Evolutionary conservation across 2,113 vertebrate species (phyloP), one percentile per base, ranked within the genome.

Genomic region (Toxotes jaculatrix): DNA sequence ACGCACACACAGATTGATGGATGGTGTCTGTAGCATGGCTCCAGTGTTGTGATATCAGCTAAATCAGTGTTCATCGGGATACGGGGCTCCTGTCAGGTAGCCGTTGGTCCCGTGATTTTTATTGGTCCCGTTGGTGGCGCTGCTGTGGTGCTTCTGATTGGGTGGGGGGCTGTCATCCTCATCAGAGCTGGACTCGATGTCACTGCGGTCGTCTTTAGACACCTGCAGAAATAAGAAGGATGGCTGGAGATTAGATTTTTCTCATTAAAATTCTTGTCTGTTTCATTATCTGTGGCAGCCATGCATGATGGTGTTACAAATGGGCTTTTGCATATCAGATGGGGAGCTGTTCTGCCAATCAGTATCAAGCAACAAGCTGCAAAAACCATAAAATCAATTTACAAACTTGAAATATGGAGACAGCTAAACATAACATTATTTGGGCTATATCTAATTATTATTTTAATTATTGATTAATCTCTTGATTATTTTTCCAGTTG

Each of bases 131-230:
- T 99, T 99, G 31, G 97, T 96, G 93, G 95, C 92, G 21, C 94
- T 80, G 82, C 89, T 96, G 90, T 98, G 96, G 0, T 84, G 87
- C 86, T 90, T 97, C 91, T 97, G 97, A 80, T 92, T 92, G 61
- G 95, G 88, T 53, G 94, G 94, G 51, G 92, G 91, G 31, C 94
- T 92, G 80, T 96, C 96, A 7, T 99, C 98, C 87, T 99, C 98
- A 42, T 99, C 98, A 63, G 97, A 99, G 94, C 98, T 98, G 73
- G 97, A 98, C 93, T 99, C 98, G 17, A 99, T 95, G 81, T 99
- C 98, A 69, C 98, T 99, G 86, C 97, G 95, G 87, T 97, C 95
- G 83, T 99, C 98, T 92, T 98, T 99, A 82, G 97, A 95, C 86
- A 98, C 97, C 98, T 99, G 92, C 0, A 49, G 40, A 40, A 53